Base-by-base conservation (phyloP, 1,140 invertebrate genomes). In the Oscheius sp. region DNA sequence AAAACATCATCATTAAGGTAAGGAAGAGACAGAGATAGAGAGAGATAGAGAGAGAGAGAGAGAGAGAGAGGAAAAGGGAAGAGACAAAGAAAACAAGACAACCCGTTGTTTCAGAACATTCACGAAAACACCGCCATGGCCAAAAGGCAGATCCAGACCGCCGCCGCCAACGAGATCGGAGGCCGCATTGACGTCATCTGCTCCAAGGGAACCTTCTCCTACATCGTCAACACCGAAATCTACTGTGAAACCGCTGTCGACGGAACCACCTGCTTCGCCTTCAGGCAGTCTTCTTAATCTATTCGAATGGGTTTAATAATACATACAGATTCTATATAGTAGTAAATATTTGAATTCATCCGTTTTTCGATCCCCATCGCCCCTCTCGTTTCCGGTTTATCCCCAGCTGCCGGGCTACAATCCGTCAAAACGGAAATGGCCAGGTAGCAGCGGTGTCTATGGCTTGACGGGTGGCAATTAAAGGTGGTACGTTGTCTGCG, bases 251-350 rank as follows among this genome's bases (percentile, higher is more conserved):
- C 68, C 0, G 68, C 62, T n/a, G 63, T 74, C 28, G 49, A 65
- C 32, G 74, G 74, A 52, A 75, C 65, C 35, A 75, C 74, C 2
- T 75, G 74, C 36, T 75, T 75, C 61, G 74, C 58, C 46, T 75
- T 75, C 68, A 52, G 62, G 18, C 74, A 75, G 49, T 71, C 66
- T 32, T 67, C 67, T 26, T 46, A 58, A 55, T 23, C 23, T 13
- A 55, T 7, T 42, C 7, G 4, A 7, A 20, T 55, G 49, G 49
- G 49, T 55, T 20, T 55, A 55, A 55, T 55, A 55, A 55, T 26
- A n/a, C n/a, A n/a, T n/a, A n/a, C n/a, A n/a, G n/a, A n/a, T n/a
- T n/a, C n/a, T n/a, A n/a, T n/a, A n/a, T n/a, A n/a, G n/a, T n/a
- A n/a, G n/a, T n/a, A n/a, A n/a, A n/a, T n/a, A n/a, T n/a, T n/a